These are phyloP conservation scores for Latrodectus geometricus DNA, from an alignment of 1,140 invertebrate species.

Conservation along the genomic window DNA sequence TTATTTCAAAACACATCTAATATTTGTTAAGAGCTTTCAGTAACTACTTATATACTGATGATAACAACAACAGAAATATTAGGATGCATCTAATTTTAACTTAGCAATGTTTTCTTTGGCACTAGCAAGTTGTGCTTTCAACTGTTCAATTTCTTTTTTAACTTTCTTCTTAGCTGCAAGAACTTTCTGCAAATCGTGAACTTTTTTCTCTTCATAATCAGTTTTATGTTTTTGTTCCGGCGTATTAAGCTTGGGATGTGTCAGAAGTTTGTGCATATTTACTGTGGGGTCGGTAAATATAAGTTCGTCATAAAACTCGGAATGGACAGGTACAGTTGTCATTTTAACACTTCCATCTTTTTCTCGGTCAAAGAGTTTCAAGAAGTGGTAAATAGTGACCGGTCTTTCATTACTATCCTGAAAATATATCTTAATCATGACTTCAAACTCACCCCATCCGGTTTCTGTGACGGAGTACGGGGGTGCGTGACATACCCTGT, in stretches of 20 bases:
- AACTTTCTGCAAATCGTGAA: constrained; percentile 82
- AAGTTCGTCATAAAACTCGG: constrained; percentile 65
- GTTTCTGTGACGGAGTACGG: constrained; percentile 98
- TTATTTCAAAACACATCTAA: too few species aligned
- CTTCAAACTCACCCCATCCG: constrained; percentile 99
- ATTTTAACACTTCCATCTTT: constrained; percentile 24
- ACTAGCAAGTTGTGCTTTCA: constrained; percentile 88
- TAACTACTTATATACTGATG: too few species aligned
- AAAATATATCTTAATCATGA: constrained; percentile 98
- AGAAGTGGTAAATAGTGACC: constrained; percentile 91
- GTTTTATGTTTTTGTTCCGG: constrained; percentile 77
- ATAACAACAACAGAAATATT: not conserved
- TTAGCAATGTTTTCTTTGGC: constrained; percentile 90
- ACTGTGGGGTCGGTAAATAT: constrained; percentile 94
- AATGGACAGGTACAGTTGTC: constrained; percentile 6
- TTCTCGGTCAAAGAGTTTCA: constrained; percentile 89
- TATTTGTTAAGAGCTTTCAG: too few species aligned
- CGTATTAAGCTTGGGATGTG: constrained; percentile 80
- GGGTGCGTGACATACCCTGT: constrained; percentile 75
- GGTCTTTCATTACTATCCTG: constrained; percentile 87
- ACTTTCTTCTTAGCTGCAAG: constrained; percentile 86
- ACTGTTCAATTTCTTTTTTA: constrained; percentile 82
- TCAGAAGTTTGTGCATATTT: constrained; percentile 90
- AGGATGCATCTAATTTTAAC: constrained; percentile 72
- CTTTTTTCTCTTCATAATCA: constrained; percentile 84